phyloP scores from a whole-genome alignment of 2,113 vertebrate genomes.

The Sorex fumeus region DNA sequence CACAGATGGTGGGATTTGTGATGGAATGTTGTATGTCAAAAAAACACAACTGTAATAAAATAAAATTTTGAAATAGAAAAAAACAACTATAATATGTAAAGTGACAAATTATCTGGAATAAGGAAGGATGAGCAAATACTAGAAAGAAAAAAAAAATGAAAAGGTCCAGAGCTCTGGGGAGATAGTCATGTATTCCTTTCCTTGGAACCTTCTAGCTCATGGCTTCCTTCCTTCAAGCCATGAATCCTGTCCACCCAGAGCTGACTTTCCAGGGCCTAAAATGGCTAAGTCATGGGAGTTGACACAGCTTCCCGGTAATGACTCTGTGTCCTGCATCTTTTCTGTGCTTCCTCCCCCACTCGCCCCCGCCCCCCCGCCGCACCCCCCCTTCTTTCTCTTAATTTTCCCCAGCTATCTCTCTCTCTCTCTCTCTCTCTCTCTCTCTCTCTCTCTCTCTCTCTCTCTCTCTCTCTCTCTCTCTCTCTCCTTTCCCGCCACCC shows the following conservation, averaged over 20 bases:
- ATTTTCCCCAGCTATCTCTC: too few species aligned
- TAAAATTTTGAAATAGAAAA: too few species aligned
- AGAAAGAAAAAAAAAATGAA: not conserved
- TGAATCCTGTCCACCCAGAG: not conserved
- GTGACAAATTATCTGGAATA: not conserved
- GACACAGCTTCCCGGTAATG: not conserved
- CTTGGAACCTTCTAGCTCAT: conserved; percentile 13
- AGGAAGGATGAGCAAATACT: not conserved
- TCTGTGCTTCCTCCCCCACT: not conserved
- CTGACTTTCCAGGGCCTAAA: not conserved
- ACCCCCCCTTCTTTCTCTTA: too few species aligned
- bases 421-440: too few species aligned
- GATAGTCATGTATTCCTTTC: not conserved
- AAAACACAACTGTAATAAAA: not conserved
- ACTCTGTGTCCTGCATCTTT: not conserved
- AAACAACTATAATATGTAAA: not conserved
- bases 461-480: too few species aligned
- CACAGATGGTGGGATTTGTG: too few species aligned
- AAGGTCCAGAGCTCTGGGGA: not conserved
- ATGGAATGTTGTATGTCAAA: too few species aligned
- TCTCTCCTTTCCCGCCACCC: not conserved
- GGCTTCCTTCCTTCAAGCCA: conserved; percentile 18
- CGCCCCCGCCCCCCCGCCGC: not conserved
- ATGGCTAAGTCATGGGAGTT: not conserved
- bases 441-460: not conserved